These are phyloP conservation scores for Brachyrhaphis roseni DNA, from an alignment of 2,797 vertebrate genomes.

Conservation along the genomic window DNA sequence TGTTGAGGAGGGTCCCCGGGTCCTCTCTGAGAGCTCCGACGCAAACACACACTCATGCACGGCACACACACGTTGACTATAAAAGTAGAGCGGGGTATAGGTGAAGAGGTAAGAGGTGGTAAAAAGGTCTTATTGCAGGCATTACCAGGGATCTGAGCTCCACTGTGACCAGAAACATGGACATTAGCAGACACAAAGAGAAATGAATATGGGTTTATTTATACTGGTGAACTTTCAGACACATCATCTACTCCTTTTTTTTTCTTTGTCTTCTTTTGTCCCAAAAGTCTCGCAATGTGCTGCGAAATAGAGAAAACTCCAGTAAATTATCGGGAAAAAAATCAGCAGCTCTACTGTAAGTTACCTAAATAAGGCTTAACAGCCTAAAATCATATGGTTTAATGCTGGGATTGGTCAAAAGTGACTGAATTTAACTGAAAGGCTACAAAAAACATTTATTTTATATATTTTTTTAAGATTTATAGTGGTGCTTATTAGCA, in stretches of 20 bases:
- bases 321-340: not conserved
- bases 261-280: slow-evolving; percentile 15
- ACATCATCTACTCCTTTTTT: slow-evolving; percentile 18
- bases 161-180: slow-evolving; percentile 53
- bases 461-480: not conserved
- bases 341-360: not conserved
- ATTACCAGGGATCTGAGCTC: slow-evolving; percentile 60
- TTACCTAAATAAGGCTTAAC: not conserved
- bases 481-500: not conserved
- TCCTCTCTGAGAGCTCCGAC: slow-evolving; percentile 70
- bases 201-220: slow-evolving; percentile 42
- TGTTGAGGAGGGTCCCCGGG: slow-evolving; percentile 81
- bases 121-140: slow-evolving; percentile 72
- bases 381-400: not conserved
- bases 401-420: not conserved
- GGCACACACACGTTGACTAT: slow-evolving; percentile 40
- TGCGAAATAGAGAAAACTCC: slow-evolving; percentile 2
- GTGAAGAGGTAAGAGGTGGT: slow-evolving; percentile 73
- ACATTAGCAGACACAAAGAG: slow-evolving; percentile 64
- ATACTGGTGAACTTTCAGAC: slow-evolving; percentile 45
- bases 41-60: slow-evolving; percentile 28
- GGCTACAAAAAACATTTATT: not conserved
- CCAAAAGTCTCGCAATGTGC: not conserved
- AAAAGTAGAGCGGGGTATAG: slow-evolving; percentile 54
- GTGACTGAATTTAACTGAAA: not conserved